Base-by-base conservation (phyloP, 2,113 vertebrate species). In the Pollachius pollachius region DNA sequence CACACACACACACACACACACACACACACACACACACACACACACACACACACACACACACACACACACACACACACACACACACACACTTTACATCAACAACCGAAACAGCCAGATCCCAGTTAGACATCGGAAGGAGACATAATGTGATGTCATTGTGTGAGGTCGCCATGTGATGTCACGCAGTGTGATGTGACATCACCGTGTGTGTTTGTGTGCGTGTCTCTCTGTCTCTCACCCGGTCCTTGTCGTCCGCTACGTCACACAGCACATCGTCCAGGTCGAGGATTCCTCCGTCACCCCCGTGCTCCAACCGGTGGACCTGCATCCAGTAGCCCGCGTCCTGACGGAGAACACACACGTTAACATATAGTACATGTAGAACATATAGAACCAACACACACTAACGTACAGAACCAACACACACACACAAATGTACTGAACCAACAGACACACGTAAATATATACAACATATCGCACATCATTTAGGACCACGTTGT, bases 321-420 rank as follows among this genome's bases (percentile, higher is more conserved):
- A 98, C 97, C 83, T 97, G 95, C 83, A 99, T 92, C 97, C 97
- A 99, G 78, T 98, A 99, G 77, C 79, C 92, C 4, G 94, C 91
- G 81, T 97, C 96, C 97, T 99, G 79, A 4, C 78, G 64, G 30
- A 70, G 37, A 27, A 48, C 41, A 48, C 30, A 13, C 41, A 48
- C 12, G 8, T 12, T 2, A 48, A 48, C 8, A 48, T 34, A 48
- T 9, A 48, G 41, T 11, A 48, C 41, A 48, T 2, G 23, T 23
- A 23, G 23, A 23, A 48, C 41, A 48, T 48, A 48, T 13, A 48
- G 8, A 48, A 48, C 41, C 41, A 34, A 34, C 30, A 34, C 30
- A 34, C 30, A 34, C 30, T 23, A 23, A 23, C 23, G 23, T 23
- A 23, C 23, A 34, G 30, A 34, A 34, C 30, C 30, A 34, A 34